Percentiles rank a stretch among this genome's conserved stretches.
Conservation (phyloP, 2,797 vertebrate species). For the Oreochromis grahami region DNA sequence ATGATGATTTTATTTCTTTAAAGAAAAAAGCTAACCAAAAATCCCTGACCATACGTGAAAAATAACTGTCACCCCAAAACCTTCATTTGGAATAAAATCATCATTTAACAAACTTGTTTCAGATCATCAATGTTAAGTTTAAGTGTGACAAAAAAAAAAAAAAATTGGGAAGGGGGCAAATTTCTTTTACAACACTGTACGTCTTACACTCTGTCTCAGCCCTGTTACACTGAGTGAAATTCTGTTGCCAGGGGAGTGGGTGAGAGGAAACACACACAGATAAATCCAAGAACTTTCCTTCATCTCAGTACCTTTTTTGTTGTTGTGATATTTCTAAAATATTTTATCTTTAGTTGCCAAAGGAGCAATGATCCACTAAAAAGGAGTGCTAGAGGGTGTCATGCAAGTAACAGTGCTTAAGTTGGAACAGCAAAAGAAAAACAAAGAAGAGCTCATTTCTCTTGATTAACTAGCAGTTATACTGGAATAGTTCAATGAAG, state of each 20-base stretch:
- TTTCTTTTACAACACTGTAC: not conserved
- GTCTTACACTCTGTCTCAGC: not conserved
- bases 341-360: slow-evolving; percentile 2
- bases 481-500: not conserved
- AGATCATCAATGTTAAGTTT: not conserved
- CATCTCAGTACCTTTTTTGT: not conserved
- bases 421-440: not conserved
- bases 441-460: not conserved
- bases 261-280: not conserved
- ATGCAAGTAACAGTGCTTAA: not conserved
- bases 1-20: not conserved
- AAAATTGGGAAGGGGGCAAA: not conserved
- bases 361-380: not conserved
- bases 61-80: not conserved
- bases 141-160: not conserved
- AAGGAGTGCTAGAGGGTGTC: not conserved
- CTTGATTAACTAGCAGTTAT: not conserved
- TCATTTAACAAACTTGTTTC: not conserved
- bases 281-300: not conserved
- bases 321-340: not conserved
- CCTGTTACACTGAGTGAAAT: not conserved
- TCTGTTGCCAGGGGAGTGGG: not conserved
- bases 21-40: not conserved
- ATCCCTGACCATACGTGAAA: not conserved
- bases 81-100: not conserved